These are phyloP conservation scores for Drosophila borborema DNA, from an alignment of 2,888 invertebrate genomes.

Conservation along the genomic window DNA sequence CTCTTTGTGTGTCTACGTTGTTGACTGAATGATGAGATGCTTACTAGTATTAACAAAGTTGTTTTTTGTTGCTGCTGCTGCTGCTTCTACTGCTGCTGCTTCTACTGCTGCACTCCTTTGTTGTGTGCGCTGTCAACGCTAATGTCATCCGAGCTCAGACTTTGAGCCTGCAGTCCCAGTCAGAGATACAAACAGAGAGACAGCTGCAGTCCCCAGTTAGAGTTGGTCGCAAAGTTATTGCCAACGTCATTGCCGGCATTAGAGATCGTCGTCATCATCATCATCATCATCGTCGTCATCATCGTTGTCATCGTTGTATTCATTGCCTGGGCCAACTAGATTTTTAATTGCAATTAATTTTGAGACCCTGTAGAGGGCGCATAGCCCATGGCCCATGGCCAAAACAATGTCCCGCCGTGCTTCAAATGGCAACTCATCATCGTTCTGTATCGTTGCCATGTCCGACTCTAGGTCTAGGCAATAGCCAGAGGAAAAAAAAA, in stretches of 20 bases:
- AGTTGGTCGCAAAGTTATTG: constrained; percentile 28
- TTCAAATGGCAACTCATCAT: constrained; percentile 45
- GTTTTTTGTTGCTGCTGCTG: constrained; percentile 25
- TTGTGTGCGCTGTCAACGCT: constrained; percentile 67
- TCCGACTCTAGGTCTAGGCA: constrained; percentile 1
- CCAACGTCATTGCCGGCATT: constrained; percentile 52
- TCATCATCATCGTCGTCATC: neutral
- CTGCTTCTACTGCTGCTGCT: constrained; percentile 14
- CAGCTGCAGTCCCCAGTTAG: constrained; percentile 29
- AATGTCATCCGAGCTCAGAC: constrained; percentile 65
- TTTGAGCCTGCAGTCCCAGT: constrained; percentile 38
- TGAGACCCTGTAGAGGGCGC: constrained; percentile 20
- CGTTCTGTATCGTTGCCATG: constrained; percentile 14
- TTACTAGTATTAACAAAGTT: constrained; percentile 74
- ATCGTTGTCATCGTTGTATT: constrained; percentile 1
- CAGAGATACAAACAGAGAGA: constrained; percentile 12
- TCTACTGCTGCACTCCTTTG: constrained; percentile 32
- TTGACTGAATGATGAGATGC: constrained; percentile 63
- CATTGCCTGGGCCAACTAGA: constrained; percentile 39
- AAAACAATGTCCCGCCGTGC: constrained; percentile 24
- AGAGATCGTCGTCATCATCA: constrained; percentile 22
- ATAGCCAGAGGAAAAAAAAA: neutral
- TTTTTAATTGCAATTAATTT: constrained; percentile 71
- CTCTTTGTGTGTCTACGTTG: neutral
- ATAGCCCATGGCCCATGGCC: constrained; percentile 15